Evolutionary conservation across 2,888 invertebrate genomes (phyloP), one percentile per base, ranked within the genome.

Genomic region (Pandemis cinnamomeana): DNA sequence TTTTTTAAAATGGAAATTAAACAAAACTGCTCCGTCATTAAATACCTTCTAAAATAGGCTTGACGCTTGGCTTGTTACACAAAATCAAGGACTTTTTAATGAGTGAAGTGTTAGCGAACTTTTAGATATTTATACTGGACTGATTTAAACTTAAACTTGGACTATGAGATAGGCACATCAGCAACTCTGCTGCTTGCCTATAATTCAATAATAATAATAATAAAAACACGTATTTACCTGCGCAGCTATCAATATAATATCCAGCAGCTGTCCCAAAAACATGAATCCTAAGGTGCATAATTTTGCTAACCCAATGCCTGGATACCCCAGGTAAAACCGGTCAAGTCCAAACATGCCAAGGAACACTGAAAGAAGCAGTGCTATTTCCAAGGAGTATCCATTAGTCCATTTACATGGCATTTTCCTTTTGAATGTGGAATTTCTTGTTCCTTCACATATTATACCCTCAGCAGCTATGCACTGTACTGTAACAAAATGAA

Each of bases 281-380:
- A 99, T 97, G 86, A 99, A 99, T 15, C 99, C 99, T 71, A 99
- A 93, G 0, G 99, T 99, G 86, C 99, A 98, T 78, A 99, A 95
- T 90, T 99, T 99, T 42, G 99, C 96, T 76, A 99, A 91, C 0
- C 99, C 99, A 79, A 99, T 96, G 0, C 98, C 99, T 70, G 98
- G 99, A 89, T 99, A 99, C 44, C 99, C 99, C n/a, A 99, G 95
- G 87, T 99, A 99, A 91, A 99, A 99, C 76, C 99, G 95, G 88
- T 99, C 99, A 41, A 98, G 95, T 20, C 99, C 99, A 93, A 99
- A 98, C 98, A 99, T 99, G 44, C 99, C 99, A 73, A 99, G 95
- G 88, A 99, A 99, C 67, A 99, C 97, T 0, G 99, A 99, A 5
- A 99, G 94, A 51, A 99, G 91, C 62, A 99, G 92, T 0, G 99